These are phyloP conservation scores for Pseudochirops corinnae DNA, from an alignment of 2,797 vertebrate species.

Conservation along the genomic window DNA sequence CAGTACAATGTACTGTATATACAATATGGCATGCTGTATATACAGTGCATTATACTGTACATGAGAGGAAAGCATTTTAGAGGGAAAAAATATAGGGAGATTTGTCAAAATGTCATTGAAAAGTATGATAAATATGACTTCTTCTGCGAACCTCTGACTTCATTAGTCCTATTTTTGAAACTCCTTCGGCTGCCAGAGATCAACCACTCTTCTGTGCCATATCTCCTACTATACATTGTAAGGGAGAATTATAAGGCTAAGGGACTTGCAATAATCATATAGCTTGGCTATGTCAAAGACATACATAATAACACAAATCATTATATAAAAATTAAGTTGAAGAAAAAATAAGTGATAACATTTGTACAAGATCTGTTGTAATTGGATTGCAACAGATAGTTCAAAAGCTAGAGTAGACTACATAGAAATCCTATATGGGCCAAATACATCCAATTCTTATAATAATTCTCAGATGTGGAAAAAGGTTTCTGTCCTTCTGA, in stretches of 20 bases:
- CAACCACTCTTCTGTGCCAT: not conserved
- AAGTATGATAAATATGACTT: not conserved
- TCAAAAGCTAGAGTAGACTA: conserved; percentile 9
- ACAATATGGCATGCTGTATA: not conserved
- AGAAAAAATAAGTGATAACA: not conserved
- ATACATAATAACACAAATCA: not conserved
- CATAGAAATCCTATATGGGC: not conserved
- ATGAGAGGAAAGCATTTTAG: not conserved
- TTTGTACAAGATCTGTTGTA: conserved; percentile 8
- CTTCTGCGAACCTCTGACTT: not conserved
- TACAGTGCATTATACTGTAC: not conserved
- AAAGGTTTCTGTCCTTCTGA: conserved; percentile 36
- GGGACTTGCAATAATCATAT: not conserved
- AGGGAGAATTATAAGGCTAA: not conserved
- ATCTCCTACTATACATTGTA: not conserved
- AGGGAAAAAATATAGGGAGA: not conserved
- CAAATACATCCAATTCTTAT: not conserved
- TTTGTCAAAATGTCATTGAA: not conserved
- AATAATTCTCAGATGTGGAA: conserved; percentile 29
- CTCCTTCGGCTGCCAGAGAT: not conserved
- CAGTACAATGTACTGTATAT: not conserved
- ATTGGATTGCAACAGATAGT: conserved; percentile 11
- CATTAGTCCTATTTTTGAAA: not conserved
- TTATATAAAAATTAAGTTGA: not conserved
- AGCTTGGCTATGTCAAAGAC: not conserved